Base-by-base conservation (phyloP, 1,140 invertebrate species). In the Musca domestica region DNA sequence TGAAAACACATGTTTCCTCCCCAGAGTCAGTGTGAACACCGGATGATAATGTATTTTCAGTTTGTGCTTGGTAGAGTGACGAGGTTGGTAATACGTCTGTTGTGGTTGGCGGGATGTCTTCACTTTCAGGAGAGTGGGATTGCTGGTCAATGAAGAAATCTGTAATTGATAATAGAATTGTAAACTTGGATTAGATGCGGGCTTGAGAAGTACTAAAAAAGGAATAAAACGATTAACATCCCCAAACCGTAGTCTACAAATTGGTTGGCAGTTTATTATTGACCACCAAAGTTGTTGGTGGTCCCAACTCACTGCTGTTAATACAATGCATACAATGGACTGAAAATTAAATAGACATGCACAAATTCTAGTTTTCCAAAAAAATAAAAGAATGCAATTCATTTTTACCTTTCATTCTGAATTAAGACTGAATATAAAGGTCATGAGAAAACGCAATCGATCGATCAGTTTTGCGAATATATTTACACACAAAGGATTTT, bases 1-100 rank as follows among this genome's bases (percentile, higher is more conserved):
- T 76, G 61, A 72, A 68, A 20, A 72, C 58, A 12, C 66, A 68
- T 47, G 54, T 63, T 46, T 76, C 74, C 25, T 15, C 64, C 30
- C 48, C 64, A n/a, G 56, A 34, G 49, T 15, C 20, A 19, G 20
- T n/a, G 23, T 49, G 14, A 48, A 41, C 54, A 0, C 23, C 66
- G 2, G n/a, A 12, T 20, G 56, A 34, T 6, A 46, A 22, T 41
- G 12, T 20, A 34, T 30, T 34, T 64, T 64, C 17, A 7, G 5
- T 41, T 41, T 41, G 34, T 41, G 10, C 34, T 7, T 5, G 34
- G 34, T 41, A 41, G 34, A 41, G 34, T 41, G 34, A 41, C 5
- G 34, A 5, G 4, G 34, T 10, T 41, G 34, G 34, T 41, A 41
- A 41, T 41, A 41, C 6, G 34, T 41, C 34, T 41, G 34, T 41